phyloP scores from a whole-genome alignment of 35 echinoderm and acorn worm genomes.

The Antedon bifida region DNA sequence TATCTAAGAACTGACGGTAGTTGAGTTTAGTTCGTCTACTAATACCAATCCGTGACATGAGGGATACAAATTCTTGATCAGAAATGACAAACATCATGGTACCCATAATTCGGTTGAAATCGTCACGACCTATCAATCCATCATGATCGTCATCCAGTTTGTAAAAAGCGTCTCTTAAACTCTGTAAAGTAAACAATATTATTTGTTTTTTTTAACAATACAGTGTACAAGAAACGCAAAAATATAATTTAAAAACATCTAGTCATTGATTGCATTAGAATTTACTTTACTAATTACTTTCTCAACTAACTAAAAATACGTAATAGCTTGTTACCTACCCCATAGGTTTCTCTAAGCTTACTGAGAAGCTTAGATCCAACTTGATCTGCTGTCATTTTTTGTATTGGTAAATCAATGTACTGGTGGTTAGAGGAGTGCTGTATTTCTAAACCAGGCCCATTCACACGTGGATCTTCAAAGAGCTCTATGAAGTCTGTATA shows the following conservation, averaged over 20 bases:
- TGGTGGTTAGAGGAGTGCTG: conserved; percentile 57
- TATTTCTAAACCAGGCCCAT: conserved; percentile 71
- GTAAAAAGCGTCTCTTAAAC: conserved; percentile 64
- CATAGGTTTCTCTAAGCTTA: conserved; percentile 79
- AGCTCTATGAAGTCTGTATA: conserved; percentile 79
- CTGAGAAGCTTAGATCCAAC: conserved; percentile 31
- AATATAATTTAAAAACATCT: too few relatives aligned
- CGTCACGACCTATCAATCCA: conserved; percentile 51
- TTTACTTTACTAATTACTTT: too few relatives aligned
- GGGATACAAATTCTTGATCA: conserved; percentile 67
- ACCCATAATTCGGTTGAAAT: conserved; percentile 75
- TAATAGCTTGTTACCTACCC: conserved; percentile 25
- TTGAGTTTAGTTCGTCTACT: conserved; percentile 60
- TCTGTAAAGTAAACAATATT: conserved; percentile 25
- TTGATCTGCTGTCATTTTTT: conserved; percentile 64
- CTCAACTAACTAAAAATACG: not conserved
- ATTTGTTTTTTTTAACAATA: not conserved
- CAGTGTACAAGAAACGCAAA: not conserved
- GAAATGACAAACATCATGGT: conserved; percentile 66
- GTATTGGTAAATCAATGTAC: conserved; percentile 35
- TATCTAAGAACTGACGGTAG: conserved; percentile 70
- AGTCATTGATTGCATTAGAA: too few relatives aligned
- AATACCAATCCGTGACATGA: conserved; percentile 68
- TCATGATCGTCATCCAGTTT: conserved; percentile 96
- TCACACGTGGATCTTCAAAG: conserved; percentile 63